Evolutionary conservation across 2,888 invertebrate species (phyloP), one percentile per base, ranked within the genome.

Genomic region (Phyto melanocephala): DNA sequence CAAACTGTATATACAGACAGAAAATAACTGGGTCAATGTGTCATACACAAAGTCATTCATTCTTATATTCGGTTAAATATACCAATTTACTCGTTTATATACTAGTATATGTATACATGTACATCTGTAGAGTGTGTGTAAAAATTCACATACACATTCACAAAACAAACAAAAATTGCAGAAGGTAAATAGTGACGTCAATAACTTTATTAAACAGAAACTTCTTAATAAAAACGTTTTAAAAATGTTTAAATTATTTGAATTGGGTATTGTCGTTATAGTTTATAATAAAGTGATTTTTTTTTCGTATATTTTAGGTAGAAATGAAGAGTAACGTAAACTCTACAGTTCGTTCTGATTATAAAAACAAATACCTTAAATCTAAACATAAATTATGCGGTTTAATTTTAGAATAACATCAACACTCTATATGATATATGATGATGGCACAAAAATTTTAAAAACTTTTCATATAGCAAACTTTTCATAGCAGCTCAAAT

Each of bases 171-270:
- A 2, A 11, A 17, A 54, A 13, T 65, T 15, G 83, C 85, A 86
- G 89, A 89, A 89, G 89, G 89, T 89, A 85, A 89, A 86, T 85
- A 77, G 85, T 89, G 89, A 89, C 89, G 89, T 89, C 88, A 89
- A 87, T 77, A 72, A 58, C 52, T 17, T 42, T 50, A 52, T 42
- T 20, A 13, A 40, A 22, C n/a, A 42, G 3, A 58, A 37, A 33
- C 7, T 47, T 15, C 42, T 17, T 24, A 1, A 37, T 54, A n/a
- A n/a, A 3, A 28, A 20, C n/a, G 1, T 11, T 42, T 67, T 24
- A 35, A 54, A 1, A 22, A n/a, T 63, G 13, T 3, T 17, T 37
- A 65, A 50, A 50, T 37, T 22, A 22, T 24, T 17, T 11, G 33
- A 33, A 17, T 28, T 28, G 10, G n/a, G n/a, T n/a, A n/a, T 15